These are phyloP conservation scores for Gasterosteus aculeatus DNA, from an alignment of 2,113 vertebrate genomes.

Conservation along the genomic window DNA sequence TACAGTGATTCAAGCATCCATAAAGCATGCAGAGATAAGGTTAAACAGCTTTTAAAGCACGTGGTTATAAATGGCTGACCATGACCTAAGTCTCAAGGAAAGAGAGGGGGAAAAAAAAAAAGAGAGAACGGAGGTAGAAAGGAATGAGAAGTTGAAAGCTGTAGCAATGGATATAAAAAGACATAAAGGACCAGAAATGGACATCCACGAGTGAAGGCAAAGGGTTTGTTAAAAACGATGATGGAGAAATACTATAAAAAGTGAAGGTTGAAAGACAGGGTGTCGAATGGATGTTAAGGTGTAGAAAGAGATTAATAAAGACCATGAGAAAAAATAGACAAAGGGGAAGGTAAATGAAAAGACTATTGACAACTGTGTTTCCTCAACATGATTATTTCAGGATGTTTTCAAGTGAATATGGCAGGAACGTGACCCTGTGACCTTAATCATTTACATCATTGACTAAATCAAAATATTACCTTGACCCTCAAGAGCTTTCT, in stretches of 20 bases:
- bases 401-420: neutral
- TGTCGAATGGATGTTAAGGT: slow-evolving; percentile 39
- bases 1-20: slow-evolving; percentile 67
- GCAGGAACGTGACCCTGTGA: neutral
- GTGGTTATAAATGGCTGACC: slow-evolving; percentile 77
- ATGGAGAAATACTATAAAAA: slow-evolving; percentile 39
- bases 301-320: slow-evolving; percentile 64
- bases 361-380: slow-evolving; percentile 23
- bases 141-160: slow-evolving; percentile 27
- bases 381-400: neutral
- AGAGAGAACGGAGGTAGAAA: neutral
- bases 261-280: slow-evolving; percentile 47
- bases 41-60: slow-evolving; percentile 79
- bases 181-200: slow-evolving; percentile 58
- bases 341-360: slow-evolving; percentile 50
- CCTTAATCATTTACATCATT: neutral
- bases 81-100: slow-evolving; percentile 64
- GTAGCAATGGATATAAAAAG: slow-evolving; percentile 51
- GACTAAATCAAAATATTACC: slow-evolving; percentile 1
- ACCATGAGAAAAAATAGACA: slow-evolving; percentile 40
- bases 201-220: slow-evolving; percentile 40
- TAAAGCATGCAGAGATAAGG: slow-evolving; percentile 76
- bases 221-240: slow-evolving; percentile 45
- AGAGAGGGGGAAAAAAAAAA: slow-evolving; percentile 3
- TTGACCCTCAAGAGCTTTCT: neutral